Conservation (phyloP, 2,888 invertebrate genomes). For the Amiota minor region DNA sequence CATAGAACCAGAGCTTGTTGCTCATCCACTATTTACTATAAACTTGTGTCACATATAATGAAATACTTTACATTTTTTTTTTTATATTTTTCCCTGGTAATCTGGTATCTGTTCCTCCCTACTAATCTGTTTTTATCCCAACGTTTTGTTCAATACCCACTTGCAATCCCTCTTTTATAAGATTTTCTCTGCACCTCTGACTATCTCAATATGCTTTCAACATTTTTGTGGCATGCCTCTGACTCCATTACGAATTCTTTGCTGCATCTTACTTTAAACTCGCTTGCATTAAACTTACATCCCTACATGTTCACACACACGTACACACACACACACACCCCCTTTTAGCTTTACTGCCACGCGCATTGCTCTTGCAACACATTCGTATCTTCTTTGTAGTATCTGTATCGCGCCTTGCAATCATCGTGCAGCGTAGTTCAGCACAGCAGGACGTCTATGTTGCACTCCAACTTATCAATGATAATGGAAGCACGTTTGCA, state of each 20-base stretch:
- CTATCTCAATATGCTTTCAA: neutral
- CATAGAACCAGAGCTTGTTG: no score
- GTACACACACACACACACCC: no score
- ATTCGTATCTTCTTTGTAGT: conserved; percentile 4
- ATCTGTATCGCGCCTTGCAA: conserved; percentile 16
- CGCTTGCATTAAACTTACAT: no score
- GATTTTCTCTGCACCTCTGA: neutral
- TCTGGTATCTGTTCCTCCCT: no score
- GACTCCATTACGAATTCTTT: conserved; percentile 25
- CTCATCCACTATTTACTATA: no score
- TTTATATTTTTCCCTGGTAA: no score
- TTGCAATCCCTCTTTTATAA: neutral
- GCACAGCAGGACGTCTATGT: conserved; percentile 7
- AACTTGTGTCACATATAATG: no score
- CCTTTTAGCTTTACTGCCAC: neutral
- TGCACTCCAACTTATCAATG: neutral
- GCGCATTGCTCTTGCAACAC: neutral
- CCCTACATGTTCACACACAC: no score
- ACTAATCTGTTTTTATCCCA: neutral
- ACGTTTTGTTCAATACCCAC: neutral
- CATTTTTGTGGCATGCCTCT: neutral
- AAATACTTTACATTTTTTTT: no score
- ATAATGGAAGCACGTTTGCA: no score
- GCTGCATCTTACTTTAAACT: no score
- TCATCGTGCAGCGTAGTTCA: neutral